Conservation (phyloP, 2,888 invertebrate genomes). For the Drosophila crucigera region DNA sequence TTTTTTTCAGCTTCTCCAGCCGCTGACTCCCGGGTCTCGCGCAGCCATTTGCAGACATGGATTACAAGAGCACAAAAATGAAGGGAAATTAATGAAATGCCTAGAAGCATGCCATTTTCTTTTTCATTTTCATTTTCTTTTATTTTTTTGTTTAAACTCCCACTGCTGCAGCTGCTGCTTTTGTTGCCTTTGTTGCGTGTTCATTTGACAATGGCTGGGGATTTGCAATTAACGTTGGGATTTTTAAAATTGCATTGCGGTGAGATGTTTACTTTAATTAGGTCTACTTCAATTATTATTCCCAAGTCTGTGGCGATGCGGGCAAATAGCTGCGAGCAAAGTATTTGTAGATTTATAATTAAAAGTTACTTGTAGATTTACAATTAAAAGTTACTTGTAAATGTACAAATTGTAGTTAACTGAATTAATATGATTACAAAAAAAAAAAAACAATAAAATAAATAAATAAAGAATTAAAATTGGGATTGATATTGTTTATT, state of each 20-base stretch:
- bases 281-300: constrained; percentile 25
- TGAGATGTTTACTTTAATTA: constrained; percentile 29
- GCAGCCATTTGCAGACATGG: constrained; percentile 47
- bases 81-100: constrained; percentile 73
- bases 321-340: neutral
- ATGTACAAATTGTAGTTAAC: neutral
- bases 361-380: neutral
- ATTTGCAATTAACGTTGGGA: constrained; percentile 5
- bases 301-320: neutral
- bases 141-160: neutral
- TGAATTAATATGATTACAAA: neutral
- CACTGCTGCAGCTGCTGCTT: neutral
- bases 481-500: neutral
- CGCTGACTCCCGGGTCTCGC: constrained; percentile 3
- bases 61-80: constrained; percentile 50
- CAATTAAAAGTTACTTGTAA: neutral
- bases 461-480: neutral
- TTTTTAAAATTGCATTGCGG: constrained; percentile 6
- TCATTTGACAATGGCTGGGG: constrained; percentile 16
- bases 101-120: constrained; percentile 63
- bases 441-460: neutral
- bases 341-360: neutral
- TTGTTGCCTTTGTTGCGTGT: constrained; percentile 28
- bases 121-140: constrained; percentile 2
- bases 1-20: constrained; percentile 1